Conservation (phyloP, 1,140 invertebrate genomes). For the Drosophila erecta region DNA sequence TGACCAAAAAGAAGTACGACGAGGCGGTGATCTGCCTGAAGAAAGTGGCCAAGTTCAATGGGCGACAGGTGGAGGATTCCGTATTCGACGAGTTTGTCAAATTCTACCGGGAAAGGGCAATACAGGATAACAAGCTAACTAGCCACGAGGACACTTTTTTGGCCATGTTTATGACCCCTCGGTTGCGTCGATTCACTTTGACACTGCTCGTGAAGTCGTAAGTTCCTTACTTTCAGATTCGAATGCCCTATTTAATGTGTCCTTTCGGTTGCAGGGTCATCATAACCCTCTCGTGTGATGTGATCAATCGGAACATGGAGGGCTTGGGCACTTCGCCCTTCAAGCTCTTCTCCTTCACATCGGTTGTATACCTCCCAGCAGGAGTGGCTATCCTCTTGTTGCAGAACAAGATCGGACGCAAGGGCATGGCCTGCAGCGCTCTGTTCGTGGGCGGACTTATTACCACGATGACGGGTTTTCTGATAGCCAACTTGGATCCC, state of each 20-base stretch:
- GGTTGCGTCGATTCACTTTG: slow-evolving; percentile 85
- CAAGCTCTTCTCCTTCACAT: slow-evolving; percentile 86
- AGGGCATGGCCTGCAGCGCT: slow-evolving; percentile 86
- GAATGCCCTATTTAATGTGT: too few species aligned
- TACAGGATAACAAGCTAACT: slow-evolving; percentile 19
- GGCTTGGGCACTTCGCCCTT: slow-evolving; percentile 86
- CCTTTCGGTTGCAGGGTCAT: slow-evolving; percentile 85
- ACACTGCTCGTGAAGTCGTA: slow-evolving; percentile 87
- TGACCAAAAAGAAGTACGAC: slow-evolving; percentile 85
- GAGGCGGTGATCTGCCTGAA: slow-evolving; percentile 86
- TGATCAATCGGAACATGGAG: slow-evolving; percentile 87
- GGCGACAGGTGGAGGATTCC: slow-evolving; percentile 81
- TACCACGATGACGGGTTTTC: slow-evolving; percentile 71
- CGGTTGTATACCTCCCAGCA: slow-evolving; percentile 86
- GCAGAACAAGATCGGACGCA: slow-evolving; percentile 86
- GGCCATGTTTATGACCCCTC: slow-evolving; percentile 85
- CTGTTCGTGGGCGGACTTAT: slow-evolving; percentile 86
- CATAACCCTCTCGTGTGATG: slow-evolving; percentile 87
- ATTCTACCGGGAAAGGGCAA: slow-evolving; percentile 39
- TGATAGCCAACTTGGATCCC: slow-evolving; percentile 57
- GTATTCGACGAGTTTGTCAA: slow-evolving; percentile 80
- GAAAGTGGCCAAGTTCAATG: slow-evolving; percentile 86
- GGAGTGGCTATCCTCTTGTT: slow-evolving; percentile 86
- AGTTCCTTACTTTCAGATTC: slow-evolving; percentile 50
- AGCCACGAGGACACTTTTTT: slow-evolving; percentile 75